These are phyloP conservation scores for Formica aserva DNA, from an alignment of 2,888 invertebrate genomes.

Conservation along the genomic window DNA sequence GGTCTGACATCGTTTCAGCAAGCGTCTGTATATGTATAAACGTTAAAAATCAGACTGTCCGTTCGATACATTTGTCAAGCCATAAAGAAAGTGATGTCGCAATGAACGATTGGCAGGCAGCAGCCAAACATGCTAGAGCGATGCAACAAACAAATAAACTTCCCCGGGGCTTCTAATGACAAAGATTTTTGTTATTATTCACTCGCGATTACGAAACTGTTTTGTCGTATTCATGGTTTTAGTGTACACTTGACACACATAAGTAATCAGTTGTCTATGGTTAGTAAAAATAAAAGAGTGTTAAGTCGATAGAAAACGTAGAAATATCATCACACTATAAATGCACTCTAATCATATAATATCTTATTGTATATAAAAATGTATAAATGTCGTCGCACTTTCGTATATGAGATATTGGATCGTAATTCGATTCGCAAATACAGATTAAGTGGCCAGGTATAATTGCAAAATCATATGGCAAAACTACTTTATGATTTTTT, in stretches of 20 bases:
- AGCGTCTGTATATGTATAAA: conserved; percentile 75
- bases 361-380: conserved; percentile 10
- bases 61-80: conserved; percentile 71
- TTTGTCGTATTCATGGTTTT: conserved; percentile 57
- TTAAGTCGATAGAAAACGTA: conserved; percentile 60
- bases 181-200: conserved; percentile 66
- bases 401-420: conserved; percentile 39
- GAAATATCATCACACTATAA: conserved; percentile 43
- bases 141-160: conserved; percentile 82
- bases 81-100: conserved; percentile 77
- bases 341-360: conserved; percentile 37
- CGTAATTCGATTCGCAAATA: background rate
- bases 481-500: background rate
- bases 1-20: conserved; percentile 70
- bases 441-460: background rate
- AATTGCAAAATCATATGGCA: background rate
- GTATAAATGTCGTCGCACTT: background rate
- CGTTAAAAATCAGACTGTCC: conserved; percentile 61
- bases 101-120: conserved; percentile 83
- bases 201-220: conserved; percentile 30
- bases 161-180: conserved; percentile 72
- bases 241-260: conserved; percentile 67
- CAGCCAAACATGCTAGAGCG: conserved; percentile 84
- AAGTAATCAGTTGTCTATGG: conserved; percentile 67
- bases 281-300: conserved; percentile 67